Percentiles rank a stretch among this genome's conserved stretches.
These are phyloP conservation scores for Penaeus indicus DNA, from an alignment of 1,140 invertebrate genomes.

Conservation along the genomic window DNA sequence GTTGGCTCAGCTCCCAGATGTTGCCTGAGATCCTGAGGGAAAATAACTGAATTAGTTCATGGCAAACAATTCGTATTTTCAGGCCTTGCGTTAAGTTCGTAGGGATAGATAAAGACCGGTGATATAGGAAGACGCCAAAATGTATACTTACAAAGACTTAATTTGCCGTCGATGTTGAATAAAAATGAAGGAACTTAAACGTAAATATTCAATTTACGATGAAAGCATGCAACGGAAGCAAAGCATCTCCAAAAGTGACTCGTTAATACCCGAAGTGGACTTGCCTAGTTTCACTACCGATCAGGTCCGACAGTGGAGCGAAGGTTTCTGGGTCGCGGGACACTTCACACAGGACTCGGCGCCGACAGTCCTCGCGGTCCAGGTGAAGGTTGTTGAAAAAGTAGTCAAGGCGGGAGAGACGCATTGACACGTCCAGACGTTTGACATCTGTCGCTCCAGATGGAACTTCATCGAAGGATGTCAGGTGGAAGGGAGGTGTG, in stretches of 20 bases:
- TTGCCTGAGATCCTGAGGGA: slow-evolving; percentile 45
- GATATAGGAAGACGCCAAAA: no score
- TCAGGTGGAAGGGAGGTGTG: slow-evolving; percentile 39
- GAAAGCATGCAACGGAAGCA: no score
- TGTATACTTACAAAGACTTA: no score
- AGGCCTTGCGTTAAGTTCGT: no score
- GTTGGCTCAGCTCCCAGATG: slow-evolving; percentile 19
- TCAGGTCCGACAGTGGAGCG: slow-evolving; percentile 43
- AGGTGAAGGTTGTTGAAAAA: slow-evolving; percentile 54
- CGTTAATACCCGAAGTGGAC: background rate
- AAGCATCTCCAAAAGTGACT: no score
- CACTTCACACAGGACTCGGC: slow-evolving; percentile 49
- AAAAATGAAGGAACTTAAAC: no score
- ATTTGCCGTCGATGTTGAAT: no score
- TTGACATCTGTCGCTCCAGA: background rate
- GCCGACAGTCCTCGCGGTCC: slow-evolving; percentile 50
- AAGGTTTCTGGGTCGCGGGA: slow-evolving; percentile 43
- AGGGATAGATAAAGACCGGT: no score
- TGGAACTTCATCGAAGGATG: slow-evolving; percentile 46
- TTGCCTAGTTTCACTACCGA: slow-evolving; percentile 42
- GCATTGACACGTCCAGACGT: slow-evolving; percentile 35
- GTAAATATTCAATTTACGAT: no score
- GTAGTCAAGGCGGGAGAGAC: slow-evolving; percentile 57
- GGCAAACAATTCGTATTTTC: no score
- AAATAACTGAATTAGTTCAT: background rate